Evolutionary conservation across 2,888 invertebrate species (phyloP).

Genomic region (Aspidapion aeneum): DNA sequence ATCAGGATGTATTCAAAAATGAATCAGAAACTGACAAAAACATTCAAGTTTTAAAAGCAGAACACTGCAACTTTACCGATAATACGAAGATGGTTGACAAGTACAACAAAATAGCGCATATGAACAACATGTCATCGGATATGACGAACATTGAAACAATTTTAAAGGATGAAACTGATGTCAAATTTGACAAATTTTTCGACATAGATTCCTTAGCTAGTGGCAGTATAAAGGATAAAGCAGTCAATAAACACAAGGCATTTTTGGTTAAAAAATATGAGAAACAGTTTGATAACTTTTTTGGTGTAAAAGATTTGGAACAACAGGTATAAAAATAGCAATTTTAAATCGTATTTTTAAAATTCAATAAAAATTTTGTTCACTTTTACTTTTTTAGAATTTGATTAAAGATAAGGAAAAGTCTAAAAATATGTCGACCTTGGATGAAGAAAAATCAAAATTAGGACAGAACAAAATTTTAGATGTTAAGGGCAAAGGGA

Average conservation of each 20-base stretch:
- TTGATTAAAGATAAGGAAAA: conserved; percentile 5
- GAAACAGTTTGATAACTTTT: not conserved
- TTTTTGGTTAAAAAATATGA: too few species aligned
- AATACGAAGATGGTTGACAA: conserved; percentile 32
- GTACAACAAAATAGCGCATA: conserved; percentile 19
- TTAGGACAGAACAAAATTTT: conserved; percentile 23
- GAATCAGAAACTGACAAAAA: conserved; percentile 33
- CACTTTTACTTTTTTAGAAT: too few species aligned
- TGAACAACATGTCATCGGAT: conserved; percentile 28
- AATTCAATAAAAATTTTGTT: not conserved
- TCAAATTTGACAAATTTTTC: conserved; percentile 24
- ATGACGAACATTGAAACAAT: conserved; percentile 35
- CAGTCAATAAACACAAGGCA: not conserved
- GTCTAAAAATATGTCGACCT: conserved; percentile 16
- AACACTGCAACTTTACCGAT: conserved; percentile 29
- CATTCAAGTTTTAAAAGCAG: conserved; percentile 25
- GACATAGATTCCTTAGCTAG: not conserved
- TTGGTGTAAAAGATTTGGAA: not conserved
- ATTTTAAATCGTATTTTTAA: too few species aligned
- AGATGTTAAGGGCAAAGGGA: conserved; percentile 4
- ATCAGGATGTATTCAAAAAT: conserved; percentile 19
- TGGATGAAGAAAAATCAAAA: conserved; percentile 17
- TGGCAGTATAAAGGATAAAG: not conserved
- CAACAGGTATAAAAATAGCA: too few species aligned
- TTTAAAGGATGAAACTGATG: conserved; percentile 32